Base-by-base conservation (phyloP, 1,140 invertebrate genomes). In the Linepithema humile region DNA sequence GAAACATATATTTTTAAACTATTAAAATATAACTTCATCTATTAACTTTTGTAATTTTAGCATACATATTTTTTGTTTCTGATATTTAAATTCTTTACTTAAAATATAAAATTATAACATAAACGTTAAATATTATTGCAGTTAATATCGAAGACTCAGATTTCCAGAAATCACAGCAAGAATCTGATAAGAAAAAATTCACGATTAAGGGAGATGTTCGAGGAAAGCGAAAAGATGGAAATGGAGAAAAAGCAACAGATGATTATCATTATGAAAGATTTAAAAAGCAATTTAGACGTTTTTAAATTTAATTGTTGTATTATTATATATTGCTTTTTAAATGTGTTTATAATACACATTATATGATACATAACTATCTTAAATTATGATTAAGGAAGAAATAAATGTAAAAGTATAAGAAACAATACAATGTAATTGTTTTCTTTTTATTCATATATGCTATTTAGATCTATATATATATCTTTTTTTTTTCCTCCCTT, bases 261-360 rank as follows among this genome's bases (percentile, higher is more conserved):
- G 98, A 99, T 95, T 99, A 98, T 93, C 98, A 99, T 95, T 99
- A 98, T 95, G 98, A 99, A 93, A 97, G 97, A 91, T 99, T 99
- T 92, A 98, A 98, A 92, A 99, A 99, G 95, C 98, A 99, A 92
- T 99, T 99, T 94, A 95, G 98, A 89, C 95, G 98, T 95, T 99
- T 98, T 95, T 98, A 95, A 95, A 74, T 80, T 26, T 5, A 60
- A 23, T 15, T 85, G 17, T 55, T 38, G 45, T 1, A 50, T 35
- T 65, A 50, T 23, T 38, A n/a, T 32, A 40, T 62, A 10, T 7
- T 77, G 3, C 6, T 59, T 35, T 50, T 55, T n/a, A n/a, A n/a
- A n/a, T n/a, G n/a, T n/a, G n/a, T n/a, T n/a, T n/a, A n/a, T n/a
- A n/a, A n/a, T n/a, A n/a, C n/a, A n/a, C n/a, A n/a, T n/a, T n/a